A percentile compares a stretch with the other conserved stretches of the same genome.
phyloP scores from a whole-genome alignment of 2,888 invertebrate species.

The Galerucella nymphaeae region DNA sequence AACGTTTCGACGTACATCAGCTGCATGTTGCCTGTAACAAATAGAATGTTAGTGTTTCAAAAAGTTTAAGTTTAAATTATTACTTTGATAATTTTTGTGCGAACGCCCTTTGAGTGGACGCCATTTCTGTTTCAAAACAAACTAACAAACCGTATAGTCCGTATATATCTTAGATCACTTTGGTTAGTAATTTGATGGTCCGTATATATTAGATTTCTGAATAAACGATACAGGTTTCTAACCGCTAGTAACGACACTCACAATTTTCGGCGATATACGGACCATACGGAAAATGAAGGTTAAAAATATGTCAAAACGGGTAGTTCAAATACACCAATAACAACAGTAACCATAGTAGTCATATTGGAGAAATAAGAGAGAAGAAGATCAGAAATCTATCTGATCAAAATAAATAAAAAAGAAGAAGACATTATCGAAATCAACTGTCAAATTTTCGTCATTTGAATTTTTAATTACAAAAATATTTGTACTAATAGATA shows the following conservation, averaged over 20 bases:
- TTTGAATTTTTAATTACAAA: not conserved
- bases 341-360: no score
- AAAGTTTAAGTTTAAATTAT: constrained; percentile 28
- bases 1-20: constrained; percentile 80
- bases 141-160: no score
- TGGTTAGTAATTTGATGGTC: no score
- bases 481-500: not conserved
- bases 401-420: not conserved
- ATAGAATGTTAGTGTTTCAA: constrained; percentile 41
- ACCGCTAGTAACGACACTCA: no score
- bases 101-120: constrained; percentile 75
- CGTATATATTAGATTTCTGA: no score
- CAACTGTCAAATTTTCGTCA: not conserved
- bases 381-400: no score
- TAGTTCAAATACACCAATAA: no score
- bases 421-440: not conserved
- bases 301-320: not conserved
- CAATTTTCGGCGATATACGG: no score
- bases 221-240: no score
- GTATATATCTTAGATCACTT: no score
- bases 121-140: constrained; percentile 63
- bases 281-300: no score
- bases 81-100: constrained; percentile 78
- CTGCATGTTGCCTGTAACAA: constrained; percentile 75
- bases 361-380: no score